phyloP scores from a whole-genome alignment of 2,797 vertebrate genomes.

The Accipiter fasciatus region DNA sequence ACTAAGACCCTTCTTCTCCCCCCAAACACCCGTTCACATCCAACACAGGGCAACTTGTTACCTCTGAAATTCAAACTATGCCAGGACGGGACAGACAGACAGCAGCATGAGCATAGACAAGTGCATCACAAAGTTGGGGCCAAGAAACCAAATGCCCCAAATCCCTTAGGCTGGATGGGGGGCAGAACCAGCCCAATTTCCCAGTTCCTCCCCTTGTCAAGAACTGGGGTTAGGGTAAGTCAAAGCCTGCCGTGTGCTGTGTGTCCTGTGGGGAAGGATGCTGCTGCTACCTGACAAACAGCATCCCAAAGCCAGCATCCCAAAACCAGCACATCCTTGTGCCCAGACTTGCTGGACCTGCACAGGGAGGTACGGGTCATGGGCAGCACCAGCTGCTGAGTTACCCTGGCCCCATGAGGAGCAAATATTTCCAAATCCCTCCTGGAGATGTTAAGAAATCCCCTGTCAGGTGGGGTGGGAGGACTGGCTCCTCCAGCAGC shows the following conservation, averaged over 20 bases:
- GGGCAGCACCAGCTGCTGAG: neutral
- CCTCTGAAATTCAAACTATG: neutral
- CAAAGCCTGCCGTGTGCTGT: neutral
- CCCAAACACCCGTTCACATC: accelerated
- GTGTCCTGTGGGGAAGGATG: neutral
- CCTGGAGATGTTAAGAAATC: neutral
- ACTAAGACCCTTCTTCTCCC: neutral
- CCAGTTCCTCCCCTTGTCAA: neutral
- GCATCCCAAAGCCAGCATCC: neutral
- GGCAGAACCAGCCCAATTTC: neutral
- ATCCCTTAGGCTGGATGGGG: neutral
- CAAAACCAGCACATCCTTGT: accelerated
- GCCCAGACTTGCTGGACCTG: neutral
- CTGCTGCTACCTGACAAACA: neutral
- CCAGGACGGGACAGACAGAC: neutral
- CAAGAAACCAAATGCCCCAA: accelerated
- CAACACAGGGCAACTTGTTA: neutral
- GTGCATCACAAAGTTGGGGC: neutral
- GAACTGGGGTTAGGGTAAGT: neutral
- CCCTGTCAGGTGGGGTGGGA: neutral
- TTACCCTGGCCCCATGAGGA: neutral
- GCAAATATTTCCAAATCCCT: neutral
- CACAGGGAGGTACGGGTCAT: accelerated
- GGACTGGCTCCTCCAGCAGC: neutral
- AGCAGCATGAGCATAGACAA: neutral